Base-by-base conservation (phyloP, 2,797 vertebrate species). In the Syngnathus rostellatus region DNA sequence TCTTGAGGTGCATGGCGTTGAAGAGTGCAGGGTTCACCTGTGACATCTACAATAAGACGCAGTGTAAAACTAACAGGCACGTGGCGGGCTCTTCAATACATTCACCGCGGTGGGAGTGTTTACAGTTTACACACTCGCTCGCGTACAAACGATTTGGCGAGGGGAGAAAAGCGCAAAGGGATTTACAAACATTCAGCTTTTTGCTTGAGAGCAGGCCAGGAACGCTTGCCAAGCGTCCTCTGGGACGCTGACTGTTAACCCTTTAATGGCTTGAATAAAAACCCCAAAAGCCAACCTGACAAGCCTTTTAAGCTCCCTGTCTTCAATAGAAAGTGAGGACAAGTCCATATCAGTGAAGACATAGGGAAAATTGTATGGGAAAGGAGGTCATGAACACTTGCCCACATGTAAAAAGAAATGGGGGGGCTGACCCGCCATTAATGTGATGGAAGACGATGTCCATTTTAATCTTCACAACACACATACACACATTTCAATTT, bases 1-100 rank as follows among this genome's bases (percentile, higher is more conserved):
- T 81, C 88, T 97, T 98, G 79, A 97, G 83, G 85, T 90, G 92
- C 83, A 96, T 89, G 77, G 94, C 88, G 77, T 80, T 92, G 78
- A 94, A 93, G 58, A 96, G 91, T 73, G 88, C 91, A 39, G 93
- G 89, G 84, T 91, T 95, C 82, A 85, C 88, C 87, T 98, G 94
- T 74, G 93, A 90, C 93, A 95, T 95, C 93, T 97, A 87, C 16
- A 75, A 83, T 78, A 72, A 41, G 21, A 63, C 25, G 31, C 62
- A 14, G 41, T 17, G 21, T 62, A 62, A 62, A 62, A 31, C 39
- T n/a, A n/a, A 23, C n/a, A 45, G 21, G 40, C 12, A 6, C 11
- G 11, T 43, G 59, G 39, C 23, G 62, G 51, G 40, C 37, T 65
- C 65, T 69, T 53, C 55, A 59, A 73, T 77, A 68, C 77, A 77